Evolutionary conservation across 2,797 vertebrate species (phyloP), one percentile per base, ranked within the genome.

Genomic region (Tragopan temminckii): DNA sequence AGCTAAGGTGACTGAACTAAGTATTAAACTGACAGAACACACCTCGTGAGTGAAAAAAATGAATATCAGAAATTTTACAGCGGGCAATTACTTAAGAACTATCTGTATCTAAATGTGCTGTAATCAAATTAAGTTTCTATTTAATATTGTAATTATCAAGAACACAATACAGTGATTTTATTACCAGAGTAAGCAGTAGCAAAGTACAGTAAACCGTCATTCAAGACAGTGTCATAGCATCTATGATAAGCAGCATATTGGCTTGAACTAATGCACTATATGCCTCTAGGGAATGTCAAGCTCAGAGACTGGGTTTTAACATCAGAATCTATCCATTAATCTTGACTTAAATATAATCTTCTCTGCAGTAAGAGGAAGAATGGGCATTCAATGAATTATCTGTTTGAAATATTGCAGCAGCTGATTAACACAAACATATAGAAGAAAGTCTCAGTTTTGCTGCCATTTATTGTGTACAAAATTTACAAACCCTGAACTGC

Each of bases 81-180:
- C 85, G 80, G 93, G 89, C 97, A 98, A 98, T 98, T 98, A 98
- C 97, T 98, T 98, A 98, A 97, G 98, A 98, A 98, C 98, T 99
- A 98, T 98, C 98, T 98, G 96, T 98, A 98, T 98, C 98, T 98
- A 98, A 99, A 99, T 98, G 98, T 97, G 98, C 96, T 97, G 97
- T 99, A 99, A 99, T 99, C 97, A 96, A 98, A 99, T 99, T 99
- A 99, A 98, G 97, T 98, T 98, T 99, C 98, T 98, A 98, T 98
- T 98, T 98, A 99, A 99, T 99, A 98, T 97, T 98, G 96, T 98
- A 98, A 99, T 99, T 99, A 99, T 98, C 97, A 97, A 98, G 98
- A 98, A 98, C 98, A 98, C 97, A 97, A 97, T 97, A 98, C 97
- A 98, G 98, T 98, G 99, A 99, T 99, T 99, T 99, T 98, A 99